These are phyloP conservation scores for Thalassoma bifasciatum DNA, from an alignment of 2,113 vertebrate species.

Conservation along the genomic window DNA sequence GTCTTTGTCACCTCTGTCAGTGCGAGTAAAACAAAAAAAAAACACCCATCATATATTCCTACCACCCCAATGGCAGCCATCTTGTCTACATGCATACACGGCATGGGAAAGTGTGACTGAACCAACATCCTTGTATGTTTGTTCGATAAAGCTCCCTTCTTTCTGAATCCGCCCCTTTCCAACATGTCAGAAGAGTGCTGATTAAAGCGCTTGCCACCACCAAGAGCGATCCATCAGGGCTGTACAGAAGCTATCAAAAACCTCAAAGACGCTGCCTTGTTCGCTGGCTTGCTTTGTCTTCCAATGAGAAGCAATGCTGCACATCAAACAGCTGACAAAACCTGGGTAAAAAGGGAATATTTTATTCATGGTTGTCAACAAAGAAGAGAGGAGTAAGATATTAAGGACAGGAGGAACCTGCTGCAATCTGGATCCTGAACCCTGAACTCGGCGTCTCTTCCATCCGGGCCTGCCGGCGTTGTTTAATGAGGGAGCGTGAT, in stretches of 20 bases:
- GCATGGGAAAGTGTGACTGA: slow-evolving; percentile 3
- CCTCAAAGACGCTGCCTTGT: slow-evolving; percentile 47
- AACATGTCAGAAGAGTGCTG: slow-evolving; percentile 34
- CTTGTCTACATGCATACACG: slow-evolving; percentile 27
- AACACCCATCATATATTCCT: slow-evolving; percentile 27
- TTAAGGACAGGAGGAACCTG: slow-evolving; percentile 26
- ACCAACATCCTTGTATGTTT: slow-evolving; percentile 27
- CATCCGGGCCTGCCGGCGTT: neutral
- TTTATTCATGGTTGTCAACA: slow-evolving; percentile 66
- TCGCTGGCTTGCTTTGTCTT: slow-evolving; percentile 64
- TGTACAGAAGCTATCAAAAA: slow-evolving; percentile 59
- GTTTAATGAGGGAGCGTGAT: slow-evolving; percentile 47
- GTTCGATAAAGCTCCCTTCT: slow-evolving; percentile 10
- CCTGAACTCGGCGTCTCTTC: slow-evolving; percentile 24
- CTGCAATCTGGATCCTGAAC: slow-evolving; percentile 48
- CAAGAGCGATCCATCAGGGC: slow-evolving; percentile 52
- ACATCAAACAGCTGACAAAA: slow-evolving; percentile 67
- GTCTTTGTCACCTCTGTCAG: slow-evolving; percentile 39
- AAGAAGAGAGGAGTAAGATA: slow-evolving; percentile 20
- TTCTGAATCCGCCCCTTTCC: slow-evolving; percentile 14
- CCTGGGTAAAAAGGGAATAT: slow-evolving; percentile 61
- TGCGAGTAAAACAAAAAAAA: slow-evolving; percentile 24
- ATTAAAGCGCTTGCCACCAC: slow-evolving; percentile 59
- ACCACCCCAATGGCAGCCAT: slow-evolving; percentile 27
- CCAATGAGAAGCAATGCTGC: slow-evolving; percentile 42